phyloP scores from a whole-genome alignment of 2,888 invertebrate genomes.

The Apamea crenata region DNA sequence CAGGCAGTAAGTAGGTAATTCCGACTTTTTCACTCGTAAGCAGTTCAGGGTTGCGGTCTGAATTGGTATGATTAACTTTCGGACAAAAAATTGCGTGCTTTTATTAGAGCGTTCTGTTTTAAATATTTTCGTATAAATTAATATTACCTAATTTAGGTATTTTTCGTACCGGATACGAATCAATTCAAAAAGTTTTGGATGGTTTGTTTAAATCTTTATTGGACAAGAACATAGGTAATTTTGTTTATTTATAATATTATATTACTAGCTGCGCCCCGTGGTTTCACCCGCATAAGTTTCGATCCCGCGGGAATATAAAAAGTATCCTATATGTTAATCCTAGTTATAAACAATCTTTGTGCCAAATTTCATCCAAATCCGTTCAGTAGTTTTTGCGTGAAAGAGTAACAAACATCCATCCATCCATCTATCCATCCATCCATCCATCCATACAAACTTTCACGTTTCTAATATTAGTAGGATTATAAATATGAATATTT shows the following conservation, averaged over 20 bases:
- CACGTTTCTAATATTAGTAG: no score
- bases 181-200: background rate
- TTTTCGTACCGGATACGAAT: background rate
- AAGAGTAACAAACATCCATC: no score
- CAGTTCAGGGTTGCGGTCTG: conserved; percentile 16
- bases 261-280: no score
- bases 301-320: no score
- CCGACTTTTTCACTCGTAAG: background rate
- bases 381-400: no score
- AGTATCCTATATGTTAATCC: no score
- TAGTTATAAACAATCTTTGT: no score
- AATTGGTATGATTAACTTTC: background rate
- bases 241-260: background rate
- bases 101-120: background rate
- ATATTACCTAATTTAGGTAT: background rate
- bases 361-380: no score
- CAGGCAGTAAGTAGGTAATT: background rate
- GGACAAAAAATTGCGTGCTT: background rate
- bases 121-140: background rate
- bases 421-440: no score
- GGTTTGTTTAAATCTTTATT: background rate
- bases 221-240: background rate
- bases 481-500: background rate
- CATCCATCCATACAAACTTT: no score
- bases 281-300: no score